phyloP scores from a whole-genome alignment of 2,888 invertebrate species.

The Xylota segnis region DNA sequence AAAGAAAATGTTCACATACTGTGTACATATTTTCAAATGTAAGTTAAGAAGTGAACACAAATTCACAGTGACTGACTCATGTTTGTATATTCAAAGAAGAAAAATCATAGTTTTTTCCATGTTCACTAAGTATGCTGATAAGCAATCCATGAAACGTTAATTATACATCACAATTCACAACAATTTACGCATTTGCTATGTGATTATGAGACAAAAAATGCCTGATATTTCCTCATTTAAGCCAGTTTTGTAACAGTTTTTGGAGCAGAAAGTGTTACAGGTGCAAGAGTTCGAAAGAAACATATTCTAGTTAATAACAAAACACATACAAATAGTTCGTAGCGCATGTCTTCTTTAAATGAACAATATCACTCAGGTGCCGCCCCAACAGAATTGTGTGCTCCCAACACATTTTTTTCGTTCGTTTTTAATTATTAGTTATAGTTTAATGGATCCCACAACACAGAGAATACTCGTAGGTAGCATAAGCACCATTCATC shows the following conservation, averaged over 20 bases:
- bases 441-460: conserved; percentile 35
- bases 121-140: not conserved
- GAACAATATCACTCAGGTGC: conserved; percentile 77
- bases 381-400: conserved; percentile 77
- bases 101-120: not conserved
- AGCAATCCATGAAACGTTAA: conserved; percentile 21
- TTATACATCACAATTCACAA: conserved; percentile 2
- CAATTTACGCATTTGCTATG: conserved; percentile 15
- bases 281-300: conserved; percentile 22
- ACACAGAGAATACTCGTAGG: conserved; percentile 33
- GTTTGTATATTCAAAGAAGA: not conserved
- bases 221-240: conserved; percentile 23
- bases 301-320: conserved; percentile 5
- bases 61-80: not conserved
- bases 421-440: conserved; percentile 34
- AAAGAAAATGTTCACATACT: not conserved
- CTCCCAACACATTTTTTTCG: conserved; percentile 79
- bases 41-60: not conserved
- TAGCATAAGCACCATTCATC: conserved; percentile 41
- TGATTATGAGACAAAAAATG: conserved; percentile 24
- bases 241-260: conserved; percentile 21
- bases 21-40: not conserved
- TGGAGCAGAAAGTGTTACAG: conserved; percentile 50
- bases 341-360: conserved; percentile 75
- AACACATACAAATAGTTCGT: conserved; percentile 76